Evolutionary conservation across 2,797 vertebrate genomes (phyloP).

Genomic region (Vultur gryphus): DNA sequence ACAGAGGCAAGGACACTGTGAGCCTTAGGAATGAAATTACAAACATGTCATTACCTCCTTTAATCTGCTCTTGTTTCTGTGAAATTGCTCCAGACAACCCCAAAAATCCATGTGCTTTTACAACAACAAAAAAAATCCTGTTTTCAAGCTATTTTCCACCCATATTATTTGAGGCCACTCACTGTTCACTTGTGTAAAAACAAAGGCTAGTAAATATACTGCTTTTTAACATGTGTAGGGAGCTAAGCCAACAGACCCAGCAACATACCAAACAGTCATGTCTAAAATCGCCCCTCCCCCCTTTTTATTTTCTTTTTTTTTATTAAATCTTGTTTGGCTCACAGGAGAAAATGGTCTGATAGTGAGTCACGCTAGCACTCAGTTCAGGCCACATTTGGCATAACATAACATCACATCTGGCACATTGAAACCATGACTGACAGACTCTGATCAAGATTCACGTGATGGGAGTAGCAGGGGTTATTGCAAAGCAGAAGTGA

Average conservation of each 20-base stretch:
- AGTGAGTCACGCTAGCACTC: neutral
- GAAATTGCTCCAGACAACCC: conserved; percentile 48
- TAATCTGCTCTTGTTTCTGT: conserved; percentile 57
- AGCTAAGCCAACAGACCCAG: neutral
- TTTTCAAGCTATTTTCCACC: conserved; percentile 17
- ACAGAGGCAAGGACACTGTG: conserved; percentile 48
- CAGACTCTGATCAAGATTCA: neutral
- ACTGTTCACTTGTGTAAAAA: neutral
- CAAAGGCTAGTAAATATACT: neutral
- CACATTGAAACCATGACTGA: neutral
- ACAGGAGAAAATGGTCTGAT: neutral
- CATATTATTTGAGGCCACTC: neutral
- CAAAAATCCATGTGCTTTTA: neutral
- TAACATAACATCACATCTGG: conserved; percentile 8
- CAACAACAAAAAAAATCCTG: neutral
- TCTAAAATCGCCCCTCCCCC: neutral
- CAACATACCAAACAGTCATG: neutral
- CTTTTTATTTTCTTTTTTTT: neutral
- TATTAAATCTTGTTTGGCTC: neutral
- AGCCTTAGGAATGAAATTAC: conserved; percentile 54
- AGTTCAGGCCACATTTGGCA: conserved; percentile 3
- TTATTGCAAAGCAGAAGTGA: neutral
- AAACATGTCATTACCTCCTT: conserved; percentile 53
- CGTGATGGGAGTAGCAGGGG: neutral
- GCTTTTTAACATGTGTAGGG: neutral